These are phyloP conservation scores for Hirundo rustica DNA, from an alignment of 2,797 vertebrate species.

Conservation along the genomic window DNA sequence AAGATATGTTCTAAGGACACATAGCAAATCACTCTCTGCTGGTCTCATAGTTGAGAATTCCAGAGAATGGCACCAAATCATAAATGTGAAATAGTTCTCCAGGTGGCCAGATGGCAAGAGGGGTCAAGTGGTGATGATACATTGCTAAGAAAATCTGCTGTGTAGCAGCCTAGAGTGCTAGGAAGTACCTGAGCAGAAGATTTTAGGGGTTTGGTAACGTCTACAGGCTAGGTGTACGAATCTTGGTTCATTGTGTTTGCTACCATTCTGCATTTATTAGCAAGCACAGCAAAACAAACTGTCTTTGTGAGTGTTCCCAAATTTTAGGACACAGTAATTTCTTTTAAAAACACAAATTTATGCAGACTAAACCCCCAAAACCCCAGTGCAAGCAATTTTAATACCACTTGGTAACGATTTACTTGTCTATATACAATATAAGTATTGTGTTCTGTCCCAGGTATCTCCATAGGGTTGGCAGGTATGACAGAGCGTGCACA, in stretches of 20 bases:
- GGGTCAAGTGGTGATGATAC: background rate
- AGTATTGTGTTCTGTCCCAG: background rate
- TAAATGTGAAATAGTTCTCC: background rate
- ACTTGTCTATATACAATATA: background rate
- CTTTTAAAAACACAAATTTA: background rate
- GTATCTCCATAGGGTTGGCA: background rate
- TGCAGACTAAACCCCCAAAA: background rate
- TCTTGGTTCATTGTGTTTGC: background rate
- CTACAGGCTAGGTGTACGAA: background rate
- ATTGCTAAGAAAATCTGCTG: background rate
- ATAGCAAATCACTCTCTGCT: background rate
- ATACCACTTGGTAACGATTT: background rate
- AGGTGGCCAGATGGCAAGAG: background rate
- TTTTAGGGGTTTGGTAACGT: background rate
- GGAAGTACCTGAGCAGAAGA: background rate
- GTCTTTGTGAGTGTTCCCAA: background rate
- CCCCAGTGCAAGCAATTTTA: background rate
- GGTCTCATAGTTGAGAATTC: background rate
- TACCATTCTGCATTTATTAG: background rate
- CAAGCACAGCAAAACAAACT: background rate
- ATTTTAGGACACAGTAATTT: background rate
- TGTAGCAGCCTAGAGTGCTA: background rate
- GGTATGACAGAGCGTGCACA: background rate
- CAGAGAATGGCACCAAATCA: background rate
- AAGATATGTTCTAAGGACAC: background rate